phyloP scores from a whole-genome alignment of 2,888 invertebrate species.

The Trachelus stipa region DNA sequence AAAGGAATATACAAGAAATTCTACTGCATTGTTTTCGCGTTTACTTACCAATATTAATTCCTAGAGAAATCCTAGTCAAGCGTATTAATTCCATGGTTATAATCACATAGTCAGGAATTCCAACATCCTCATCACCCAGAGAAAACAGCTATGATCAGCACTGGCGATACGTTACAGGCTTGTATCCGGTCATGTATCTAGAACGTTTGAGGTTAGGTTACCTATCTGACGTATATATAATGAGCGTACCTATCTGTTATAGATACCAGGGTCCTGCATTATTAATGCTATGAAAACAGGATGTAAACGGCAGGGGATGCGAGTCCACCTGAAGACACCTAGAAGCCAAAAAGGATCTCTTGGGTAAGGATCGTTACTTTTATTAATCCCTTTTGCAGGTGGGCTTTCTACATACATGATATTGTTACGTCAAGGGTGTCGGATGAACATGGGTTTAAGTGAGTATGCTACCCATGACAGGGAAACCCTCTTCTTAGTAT shows the following conservation, averaged over 20 bases:
- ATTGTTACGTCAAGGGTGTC: background rate
- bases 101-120: background rate
- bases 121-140: background rate
- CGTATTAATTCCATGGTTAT: background rate
- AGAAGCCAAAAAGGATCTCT: background rate
- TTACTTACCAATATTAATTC: background rate
- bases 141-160: background rate
- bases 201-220: background rate
- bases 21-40: background rate
- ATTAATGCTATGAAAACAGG: background rate
- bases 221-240: background rate
- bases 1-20: background rate
- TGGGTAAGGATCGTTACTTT: background rate
- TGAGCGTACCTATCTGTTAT: background rate
- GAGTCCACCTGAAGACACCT: background rate
- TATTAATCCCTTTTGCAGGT: background rate
- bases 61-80: background rate
- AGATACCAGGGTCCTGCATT: background rate
- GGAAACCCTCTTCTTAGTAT: constrained; percentile 4
- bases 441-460: constrained; percentile 5
- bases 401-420: background rate
- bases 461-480: background rate
- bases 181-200: background rate
- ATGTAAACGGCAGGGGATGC: background rate
- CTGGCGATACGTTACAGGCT: background rate